phyloP scores from a whole-genome alignment of 2,888 invertebrate genomes.

The Mesorhabditis spiculigera region DNA sequence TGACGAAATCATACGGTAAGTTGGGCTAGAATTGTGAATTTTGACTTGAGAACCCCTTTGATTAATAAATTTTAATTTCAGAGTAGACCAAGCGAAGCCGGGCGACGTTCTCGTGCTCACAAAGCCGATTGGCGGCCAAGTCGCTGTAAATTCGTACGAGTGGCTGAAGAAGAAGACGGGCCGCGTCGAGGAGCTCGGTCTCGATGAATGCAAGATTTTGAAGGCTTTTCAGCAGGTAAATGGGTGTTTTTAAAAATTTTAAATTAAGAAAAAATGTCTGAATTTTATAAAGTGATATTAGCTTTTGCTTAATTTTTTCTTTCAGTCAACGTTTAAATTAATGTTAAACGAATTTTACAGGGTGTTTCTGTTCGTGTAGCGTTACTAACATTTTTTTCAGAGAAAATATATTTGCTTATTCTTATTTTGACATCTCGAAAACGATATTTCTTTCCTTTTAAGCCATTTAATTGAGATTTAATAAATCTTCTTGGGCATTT shows the following conservation, averaged over 20 bases:
- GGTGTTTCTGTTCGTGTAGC: too few species aligned
- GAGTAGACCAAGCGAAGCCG: slow-evolving; percentile 69
- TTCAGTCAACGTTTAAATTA: too few species aligned
- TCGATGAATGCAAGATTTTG: slow-evolving; percentile 59
- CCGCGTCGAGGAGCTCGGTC: slow-evolving; percentile 27
- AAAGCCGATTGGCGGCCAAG: slow-evolving; percentile 78
- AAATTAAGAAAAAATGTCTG: not conserved
- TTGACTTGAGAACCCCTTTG: slow-evolving; percentile 50
- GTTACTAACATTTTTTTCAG: too few species aligned
- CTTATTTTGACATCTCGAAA: too few species aligned
- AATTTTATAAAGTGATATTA: not conserved
- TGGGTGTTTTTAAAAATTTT: not conserved
- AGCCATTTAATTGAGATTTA: too few species aligned
- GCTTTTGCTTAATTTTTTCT: not conserved
- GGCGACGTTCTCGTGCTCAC: slow-evolving; percentile 80
- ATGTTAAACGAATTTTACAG: too few species aligned
- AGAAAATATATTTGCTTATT: too few species aligned
- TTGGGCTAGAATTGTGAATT: not conserved
- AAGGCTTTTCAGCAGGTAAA: slow-evolving; percentile 58
- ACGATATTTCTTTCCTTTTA: too few species aligned
- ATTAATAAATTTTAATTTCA: slow-evolving; percentile 63
- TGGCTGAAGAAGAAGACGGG: slow-evolving; percentile 72
- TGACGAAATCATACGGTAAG: slow-evolving; percentile 76
- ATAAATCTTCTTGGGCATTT: too few species aligned
- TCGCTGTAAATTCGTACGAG: slow-evolving; percentile 77